Evolutionary conservation across 2,113 vertebrate genomes (phyloP), one percentile per base, ranked within the genome.

Genomic region (Patagioenas fasciata): DNA sequence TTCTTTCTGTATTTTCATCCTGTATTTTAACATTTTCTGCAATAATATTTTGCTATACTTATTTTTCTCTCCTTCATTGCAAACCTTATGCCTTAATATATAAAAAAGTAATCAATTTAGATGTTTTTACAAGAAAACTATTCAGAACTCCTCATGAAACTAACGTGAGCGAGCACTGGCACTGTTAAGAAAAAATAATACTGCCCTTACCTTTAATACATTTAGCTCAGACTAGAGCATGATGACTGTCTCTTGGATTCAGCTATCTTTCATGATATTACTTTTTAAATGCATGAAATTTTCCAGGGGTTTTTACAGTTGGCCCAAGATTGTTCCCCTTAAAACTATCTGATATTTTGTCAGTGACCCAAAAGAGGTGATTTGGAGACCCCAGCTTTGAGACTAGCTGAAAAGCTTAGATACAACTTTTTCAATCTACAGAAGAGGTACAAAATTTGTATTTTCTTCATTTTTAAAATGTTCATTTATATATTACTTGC

Each of bases 121-220:
- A 53, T 44, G 3, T 54, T 92, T 90, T 86, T 60, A 24, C 13
- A 71, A 69, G 57, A 16, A 47, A 94, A 78, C 3, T 34, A 19
- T 74, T 64, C 40, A 77, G 34, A 94, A 80, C 56, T 90, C 72
- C 62, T 96, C 70, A 80, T 47, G 60, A 81, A 94, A 44, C 36
- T 85, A 57, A 70, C 48, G 36, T 62, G 81, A 96, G 61, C 38
- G 91, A 83, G 19, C 50, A 89, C 72, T 66, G 85, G 23, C 25
- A 38, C 3, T 47, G 3, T 57, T 54, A 58, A 70, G 56, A 47
- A 75, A 50, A 29, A 60, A 32, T 6, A 64, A 47, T 40, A 48
- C 47, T 80, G 7, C 8, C 16, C 23, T 80, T n/a, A n/a, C 5
- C 18, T 87, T 82, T 42, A 69, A n/a, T 36, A 24, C 0, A 11